A percentile compares a stretch with the other conserved stretches of the same genome.
These are phyloP conservation scores for Oryzias celebensis DNA, from an alignment of 2,113 vertebrate species.

Conservation along the genomic window DNA sequence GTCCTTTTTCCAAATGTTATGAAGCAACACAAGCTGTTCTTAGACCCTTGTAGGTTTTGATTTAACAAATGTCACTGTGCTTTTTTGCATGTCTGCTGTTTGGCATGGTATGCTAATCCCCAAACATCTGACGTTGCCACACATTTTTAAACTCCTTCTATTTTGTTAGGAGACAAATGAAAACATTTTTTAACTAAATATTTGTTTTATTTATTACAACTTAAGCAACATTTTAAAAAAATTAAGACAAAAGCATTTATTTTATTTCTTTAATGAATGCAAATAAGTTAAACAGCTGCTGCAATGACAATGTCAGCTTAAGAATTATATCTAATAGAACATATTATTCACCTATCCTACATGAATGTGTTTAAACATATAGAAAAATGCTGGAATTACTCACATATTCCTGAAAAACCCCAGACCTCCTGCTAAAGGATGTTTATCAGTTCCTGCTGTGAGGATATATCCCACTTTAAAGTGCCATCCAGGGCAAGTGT, in stretches of 20 bases:
- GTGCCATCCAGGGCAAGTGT: conserved; percentile 61
- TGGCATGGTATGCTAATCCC: too few species aligned
- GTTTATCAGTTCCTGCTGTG: conserved; percentile 51
- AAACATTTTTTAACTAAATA: background rate
- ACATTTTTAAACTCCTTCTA: too few species aligned
- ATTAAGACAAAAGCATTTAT: too few species aligned
- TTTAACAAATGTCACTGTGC: too few species aligned
- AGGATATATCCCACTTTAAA: conserved; percentile 67
- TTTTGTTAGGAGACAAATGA: background rate
- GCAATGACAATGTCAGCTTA: too few species aligned
- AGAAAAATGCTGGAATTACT: conserved; percentile 36
- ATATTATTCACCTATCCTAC: background rate
- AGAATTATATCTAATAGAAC: too few species aligned
- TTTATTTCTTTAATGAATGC: background rate
- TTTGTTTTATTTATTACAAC: background rate
- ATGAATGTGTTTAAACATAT: background rate
- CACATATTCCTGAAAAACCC: conserved; percentile 69
- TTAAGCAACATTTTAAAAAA: too few species aligned
- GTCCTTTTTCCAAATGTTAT: too few species aligned
- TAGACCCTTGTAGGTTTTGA: too few species aligned
- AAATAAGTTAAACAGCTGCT: background rate
- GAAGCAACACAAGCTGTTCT: too few species aligned
- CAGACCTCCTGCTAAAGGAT: conserved; percentile 46
- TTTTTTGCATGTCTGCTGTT: too few species aligned
- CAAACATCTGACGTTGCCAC: too few species aligned